Base-by-base conservation (phyloP, 2,888 invertebrate genomes). In the Heliconius ismenius region DNA sequence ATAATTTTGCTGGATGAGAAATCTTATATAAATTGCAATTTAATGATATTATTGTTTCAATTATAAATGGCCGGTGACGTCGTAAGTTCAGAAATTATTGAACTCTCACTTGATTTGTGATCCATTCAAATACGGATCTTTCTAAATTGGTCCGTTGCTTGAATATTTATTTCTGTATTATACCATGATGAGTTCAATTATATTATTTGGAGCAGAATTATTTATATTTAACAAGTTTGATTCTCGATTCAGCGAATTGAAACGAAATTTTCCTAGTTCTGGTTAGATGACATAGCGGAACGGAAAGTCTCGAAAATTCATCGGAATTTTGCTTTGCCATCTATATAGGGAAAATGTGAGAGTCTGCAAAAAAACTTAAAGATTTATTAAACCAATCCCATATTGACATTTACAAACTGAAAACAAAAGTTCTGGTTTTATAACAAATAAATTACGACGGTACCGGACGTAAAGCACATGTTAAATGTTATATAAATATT, bases 41-140 rank as follows among this genome's bases (percentile, higher is more conserved):
- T 78, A 92, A 92, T 90, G 91, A 90, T 89, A 92, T 92, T 91
- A 92, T 92, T 92, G 92, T 92, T 87, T 89, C 88, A 88, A 86
- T 89, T 90, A 90, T 92, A 93, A 92, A 92, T 92, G 92, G 91
- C 85, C 85, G 85, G 81, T 86, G 84, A 84, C 86, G 87, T 91
- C 91, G 91, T 92, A 91, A 89, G 87, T 89, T 84, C 82, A 75
- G 84, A 86, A 91, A 89, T 90, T 91, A 92, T 90, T 84, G 88
- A 84, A 81, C 83, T 58, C 83, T 81, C 80, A 81, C 54, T 60
- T 80, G 82, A 82, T 81, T 82, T 83, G 81, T 82, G 82, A 26
- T 58, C 76, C 43, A 78, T 78, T 78, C 63, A 74, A 58, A 76
- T 58, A 24, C 28, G 28, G 49, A 58, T 62, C 63, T 67, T 75